Base-by-base conservation (phyloP, 1,140 invertebrate genomes). In the Metaphire vulgaris region DNA sequence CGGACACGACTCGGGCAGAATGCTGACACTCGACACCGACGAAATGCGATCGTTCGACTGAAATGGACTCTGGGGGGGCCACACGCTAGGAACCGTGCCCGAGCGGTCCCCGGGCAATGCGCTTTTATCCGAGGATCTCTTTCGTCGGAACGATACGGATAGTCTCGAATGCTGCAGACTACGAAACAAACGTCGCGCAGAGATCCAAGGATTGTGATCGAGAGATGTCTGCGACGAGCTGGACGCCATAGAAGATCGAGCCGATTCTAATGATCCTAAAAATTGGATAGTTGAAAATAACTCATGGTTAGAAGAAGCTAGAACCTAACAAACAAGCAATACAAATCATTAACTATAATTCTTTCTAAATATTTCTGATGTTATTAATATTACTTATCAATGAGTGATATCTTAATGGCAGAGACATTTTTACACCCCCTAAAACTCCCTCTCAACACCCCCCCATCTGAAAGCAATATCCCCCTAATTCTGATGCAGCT, bases 131-230 rank as follows among this genome's bases (percentile, higher is more conserved):
- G 41, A 21, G 21, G 41, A 56, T 56, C 21, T 56, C 41, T 56
- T 56, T 21, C 21, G 41, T 56, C 6, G 21, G 41, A 56, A 12
- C 41, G 41, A 21, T 12, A 6, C 41, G 21, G 41, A 56, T 6
- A 56, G 21, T 6, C 21, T 6, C 41, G 6, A 21, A 12, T 56
- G 41, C 41, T 56, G 75, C 33, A 21, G 64, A 14, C 56, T n/a
- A 73, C 72, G 72, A 64, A 76, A 76, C n/a, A 72, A 26, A 16
- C 70, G 69, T 12, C 75, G 69, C 28, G 72, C 31, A 14, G 75
- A 76, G 29, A 76, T 31, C 34, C 34, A 56, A 12, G 41, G 41
- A 56, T 56, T 56, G 6, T 56, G 41, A 56, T 56, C 41, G 21
- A 56, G 21, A 6, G 41, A 56, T 56, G 41, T 12, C 41, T 6